A percentile compares a stretch with the other conserved stretches of the same genome.
Conservation (phyloP, 2,113 vertebrate species). For the Misgurnus mizolepis region DNA sequence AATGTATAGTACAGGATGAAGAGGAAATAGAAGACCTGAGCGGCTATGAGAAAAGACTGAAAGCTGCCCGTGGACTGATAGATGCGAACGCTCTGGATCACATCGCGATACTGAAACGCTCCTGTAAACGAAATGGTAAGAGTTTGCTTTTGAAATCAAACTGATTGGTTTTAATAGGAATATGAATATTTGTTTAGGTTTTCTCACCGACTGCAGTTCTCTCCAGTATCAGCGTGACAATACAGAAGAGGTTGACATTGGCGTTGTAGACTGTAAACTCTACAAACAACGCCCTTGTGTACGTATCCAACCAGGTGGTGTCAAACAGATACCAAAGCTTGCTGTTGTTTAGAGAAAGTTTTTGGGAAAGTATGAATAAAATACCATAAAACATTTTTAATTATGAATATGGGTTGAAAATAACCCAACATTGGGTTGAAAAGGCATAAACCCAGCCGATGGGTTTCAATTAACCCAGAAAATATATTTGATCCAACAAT, state of each 20-base stretch:
- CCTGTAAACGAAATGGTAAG: conserved; percentile 67
- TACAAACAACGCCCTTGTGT: conserved; percentile 88
- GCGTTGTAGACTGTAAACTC: conserved; percentile 97
- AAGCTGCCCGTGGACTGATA: conserved; percentile 86
- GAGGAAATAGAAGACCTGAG: conserved; percentile 87
- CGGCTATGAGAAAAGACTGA: conserved; percentile 88
- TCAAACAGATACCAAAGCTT: conserved; percentile 84
- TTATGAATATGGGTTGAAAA: too few relatives aligned
- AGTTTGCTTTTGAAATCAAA: not conserved
- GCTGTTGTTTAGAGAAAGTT: conserved; percentile 64
- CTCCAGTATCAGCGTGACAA: conserved; percentile 86
- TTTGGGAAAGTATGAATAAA: not conserved
- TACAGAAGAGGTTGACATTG: conserved; percentile 93
- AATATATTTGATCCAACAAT: too few relatives aligned
- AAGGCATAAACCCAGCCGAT: too few relatives aligned
- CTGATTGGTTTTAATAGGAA: not conserved
- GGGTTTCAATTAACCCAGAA: too few relatives aligned
- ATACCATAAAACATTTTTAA: not conserved
- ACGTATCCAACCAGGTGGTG: conserved; percentile 86
- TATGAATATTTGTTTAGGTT: not conserved
- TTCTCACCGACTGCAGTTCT: conserved; percentile 83
- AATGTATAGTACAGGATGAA: conserved; percentile 92
- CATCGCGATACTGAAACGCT: conserved; percentile 79
- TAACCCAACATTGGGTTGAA: too few relatives aligned
- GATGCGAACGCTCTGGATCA: conserved; percentile 86